Percentiles rank a stretch among this genome's conserved stretches.
These are phyloP conservation scores for Proteles cristata DNA, from an alignment of 2,113 vertebrate species.

Conservation along the genomic window DNA sequence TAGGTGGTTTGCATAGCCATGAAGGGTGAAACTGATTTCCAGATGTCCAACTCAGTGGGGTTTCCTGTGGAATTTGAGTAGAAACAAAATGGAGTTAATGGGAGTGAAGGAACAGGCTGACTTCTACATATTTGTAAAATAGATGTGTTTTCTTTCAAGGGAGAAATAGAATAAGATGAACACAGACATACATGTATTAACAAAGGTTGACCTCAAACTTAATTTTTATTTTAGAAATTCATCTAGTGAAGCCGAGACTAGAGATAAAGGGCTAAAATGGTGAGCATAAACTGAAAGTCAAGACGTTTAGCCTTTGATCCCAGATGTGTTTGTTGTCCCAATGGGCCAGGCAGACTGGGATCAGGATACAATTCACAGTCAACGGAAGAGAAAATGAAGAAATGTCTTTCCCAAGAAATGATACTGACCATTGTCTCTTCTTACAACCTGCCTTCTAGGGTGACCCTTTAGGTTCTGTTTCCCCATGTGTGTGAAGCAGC, in stretches of 20 bases:
- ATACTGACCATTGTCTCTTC: background rate
- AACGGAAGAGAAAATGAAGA: background rate
- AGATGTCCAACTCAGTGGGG: rapidly evolving
- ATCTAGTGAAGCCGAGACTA: background rate
- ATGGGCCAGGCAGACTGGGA: background rate
- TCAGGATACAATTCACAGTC: background rate
- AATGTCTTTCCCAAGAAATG: background rate
- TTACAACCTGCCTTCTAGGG: background rate
- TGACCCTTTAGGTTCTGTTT: background rate
- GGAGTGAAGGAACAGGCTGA: background rate
- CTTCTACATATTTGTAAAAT: background rate
- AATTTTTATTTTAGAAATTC: background rate
- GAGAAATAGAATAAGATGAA: background rate
- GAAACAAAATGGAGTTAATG: background rate
- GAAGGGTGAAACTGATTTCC: slow-evolving; percentile 66
- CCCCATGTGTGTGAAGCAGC: background rate
- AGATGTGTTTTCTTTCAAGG: background rate
- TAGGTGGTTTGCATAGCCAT: background rate
- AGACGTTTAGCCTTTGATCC: background rate
- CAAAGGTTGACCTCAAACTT: background rate
- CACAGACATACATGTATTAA: background rate
- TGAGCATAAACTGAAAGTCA: background rate
- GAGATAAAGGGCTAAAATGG: background rate
- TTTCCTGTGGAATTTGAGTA: background rate
- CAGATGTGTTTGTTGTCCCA: background rate